These are phyloP conservation scores for Thamnaconus septentrionalis DNA, from an alignment of 2,113 vertebrate species.

Conservation along the genomic window DNA sequence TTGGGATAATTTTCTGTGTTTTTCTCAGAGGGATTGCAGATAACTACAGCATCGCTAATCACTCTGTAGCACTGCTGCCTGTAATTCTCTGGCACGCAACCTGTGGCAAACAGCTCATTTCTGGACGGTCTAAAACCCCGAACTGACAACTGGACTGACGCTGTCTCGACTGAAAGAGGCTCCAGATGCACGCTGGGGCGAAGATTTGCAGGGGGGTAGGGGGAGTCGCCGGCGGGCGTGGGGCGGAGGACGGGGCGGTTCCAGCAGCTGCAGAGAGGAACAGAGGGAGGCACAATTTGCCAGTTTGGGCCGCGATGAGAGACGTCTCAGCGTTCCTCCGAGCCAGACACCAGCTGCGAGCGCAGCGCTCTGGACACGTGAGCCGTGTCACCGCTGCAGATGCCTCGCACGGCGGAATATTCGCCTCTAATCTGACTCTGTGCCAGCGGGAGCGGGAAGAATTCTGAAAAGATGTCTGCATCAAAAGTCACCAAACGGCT, in stretches of 20 bases:
- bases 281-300: conserved; percentile 22
- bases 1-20: too few species aligned
- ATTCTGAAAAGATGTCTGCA: conserved; percentile 35
- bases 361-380: conserved; percentile 35
- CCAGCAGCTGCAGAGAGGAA: conserved; percentile 6
- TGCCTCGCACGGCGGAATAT: conserved; percentile 5
- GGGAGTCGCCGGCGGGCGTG: too few species aligned
- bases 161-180: too few species aligned
- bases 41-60: too few species aligned
- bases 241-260: neutral
- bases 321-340: conserved; percentile 34
- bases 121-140: too few species aligned
- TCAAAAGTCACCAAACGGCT: conserved; percentile 44
- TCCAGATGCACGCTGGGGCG: too few species aligned
- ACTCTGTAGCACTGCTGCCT: too few species aligned
- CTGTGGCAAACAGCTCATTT: too few species aligned
- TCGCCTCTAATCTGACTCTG: neutral
- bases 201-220: too few species aligned
- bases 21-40: too few species aligned
- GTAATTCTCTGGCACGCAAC: too few species aligned
- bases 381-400: conserved; percentile 11
- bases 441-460: conserved; percentile 14
- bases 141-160: too few species aligned
- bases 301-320: conserved; percentile 32
- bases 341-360: conserved; percentile 50